A percentile compares a stretch with the other conserved stretches of the same genome.
Evolutionary conservation across 2,888 invertebrate genomes (phyloP).

Genomic region (Chrysolina americana): DNA sequence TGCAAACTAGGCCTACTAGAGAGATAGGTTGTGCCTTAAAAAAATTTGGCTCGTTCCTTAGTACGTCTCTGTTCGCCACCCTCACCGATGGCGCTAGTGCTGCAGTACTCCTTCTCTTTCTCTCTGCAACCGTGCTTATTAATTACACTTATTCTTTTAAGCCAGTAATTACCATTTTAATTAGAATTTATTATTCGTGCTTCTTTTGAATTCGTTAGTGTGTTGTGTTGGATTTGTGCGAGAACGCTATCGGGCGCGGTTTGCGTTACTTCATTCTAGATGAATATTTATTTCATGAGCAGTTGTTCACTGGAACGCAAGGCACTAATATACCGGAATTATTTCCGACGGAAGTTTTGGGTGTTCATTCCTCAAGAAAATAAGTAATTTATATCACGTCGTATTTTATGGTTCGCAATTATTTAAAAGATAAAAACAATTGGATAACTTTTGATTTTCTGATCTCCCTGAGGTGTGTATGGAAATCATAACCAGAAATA

Average conservation of each 20-base stretch:
- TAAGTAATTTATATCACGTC: too few species aligned
- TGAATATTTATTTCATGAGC: conserved; percentile 20
- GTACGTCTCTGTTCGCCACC: not conserved
- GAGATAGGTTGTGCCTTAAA: too few species aligned
- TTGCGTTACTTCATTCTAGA: conserved; percentile 34
- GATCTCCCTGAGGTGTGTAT: too few species aligned
- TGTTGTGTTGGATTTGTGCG: conserved; percentile 36
- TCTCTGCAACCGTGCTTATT: conserved; percentile 42
- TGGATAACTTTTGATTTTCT: too few species aligned
- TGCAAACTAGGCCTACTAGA: too few species aligned
- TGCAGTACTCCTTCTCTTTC: conserved; percentile 15
- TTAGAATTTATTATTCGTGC: conserved; percentile 44
- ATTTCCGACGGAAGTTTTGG: not conserved
- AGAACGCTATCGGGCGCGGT: conserved; percentile 13
- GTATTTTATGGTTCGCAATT: too few species aligned
- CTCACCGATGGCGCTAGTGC: not conserved
- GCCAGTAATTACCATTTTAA: conserved; percentile 46
- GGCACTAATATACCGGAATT: not conserved
- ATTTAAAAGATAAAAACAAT: too few species aligned
- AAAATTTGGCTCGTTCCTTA: too few species aligned
- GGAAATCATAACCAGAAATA: too few species aligned
- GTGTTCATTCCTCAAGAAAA: not conserved
- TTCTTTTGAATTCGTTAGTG: conserved; percentile 39
- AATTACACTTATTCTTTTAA: conserved; percentile 48
- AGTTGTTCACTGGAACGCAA: not conserved